phyloP scores from a whole-genome alignment of 2,797 vertebrate genomes.

The Muscicapa striata region DNA sequence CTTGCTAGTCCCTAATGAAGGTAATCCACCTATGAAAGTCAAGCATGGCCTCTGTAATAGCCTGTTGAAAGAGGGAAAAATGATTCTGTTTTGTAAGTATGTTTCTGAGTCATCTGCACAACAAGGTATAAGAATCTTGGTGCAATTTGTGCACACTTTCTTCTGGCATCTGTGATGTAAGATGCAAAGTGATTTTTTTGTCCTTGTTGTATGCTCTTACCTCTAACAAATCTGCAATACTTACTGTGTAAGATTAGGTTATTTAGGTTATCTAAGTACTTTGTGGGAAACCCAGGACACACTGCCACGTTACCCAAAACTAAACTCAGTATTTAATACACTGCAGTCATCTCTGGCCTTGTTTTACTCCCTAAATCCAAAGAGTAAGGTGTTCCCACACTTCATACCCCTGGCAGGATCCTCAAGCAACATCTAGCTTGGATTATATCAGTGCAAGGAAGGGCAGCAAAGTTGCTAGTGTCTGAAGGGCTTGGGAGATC shows the following conservation, averaged over 20 bases:
- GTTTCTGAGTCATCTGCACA: not conserved
- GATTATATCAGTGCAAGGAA: not conserved
- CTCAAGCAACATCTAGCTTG: not conserved
- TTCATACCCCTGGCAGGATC: not conserved
- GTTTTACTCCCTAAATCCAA: not conserved
- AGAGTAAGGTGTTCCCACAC: not conserved
- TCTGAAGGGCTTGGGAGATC: not conserved
- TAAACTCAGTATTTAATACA: not conserved
- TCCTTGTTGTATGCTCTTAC: not conserved
- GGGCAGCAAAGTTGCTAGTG: not conserved
- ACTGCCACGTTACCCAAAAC: not conserved
- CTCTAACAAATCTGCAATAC: not conserved
- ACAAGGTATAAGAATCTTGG: not conserved
- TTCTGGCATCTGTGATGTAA: not conserved
- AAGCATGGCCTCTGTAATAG: not conserved
- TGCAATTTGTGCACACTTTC: not conserved
- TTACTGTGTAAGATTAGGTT: not conserved
- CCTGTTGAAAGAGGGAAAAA: not conserved
- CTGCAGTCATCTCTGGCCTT: not conserved
- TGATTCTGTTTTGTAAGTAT: not conserved
- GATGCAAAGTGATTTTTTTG: not conserved
- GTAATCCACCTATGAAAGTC: not conserved
- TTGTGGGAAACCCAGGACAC: not conserved
- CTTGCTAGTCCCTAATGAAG: not conserved
- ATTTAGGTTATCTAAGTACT: not conserved